Percentiles rank a stretch among this genome's conserved stretches.
phyloP scores from a whole-genome alignment of 2,113 vertebrate species.

The Pluvialis apricaria region DNA sequence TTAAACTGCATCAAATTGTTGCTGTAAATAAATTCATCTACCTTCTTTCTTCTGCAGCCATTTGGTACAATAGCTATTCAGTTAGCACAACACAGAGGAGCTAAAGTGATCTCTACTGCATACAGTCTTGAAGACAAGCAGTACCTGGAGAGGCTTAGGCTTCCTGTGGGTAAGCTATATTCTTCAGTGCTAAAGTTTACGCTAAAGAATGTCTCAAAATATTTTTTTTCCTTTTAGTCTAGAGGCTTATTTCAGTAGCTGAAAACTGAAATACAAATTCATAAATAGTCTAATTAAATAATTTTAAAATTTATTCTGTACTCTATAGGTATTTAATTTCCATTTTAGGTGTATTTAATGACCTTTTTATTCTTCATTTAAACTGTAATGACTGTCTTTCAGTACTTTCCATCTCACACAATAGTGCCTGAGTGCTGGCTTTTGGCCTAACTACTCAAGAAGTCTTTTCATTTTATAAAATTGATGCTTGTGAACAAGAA shows the following conservation, averaged over 20 bases:
- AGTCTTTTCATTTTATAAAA: background rate
- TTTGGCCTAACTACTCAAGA: background rate
- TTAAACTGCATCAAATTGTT: background rate
- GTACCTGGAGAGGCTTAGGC: constrained; percentile 84
- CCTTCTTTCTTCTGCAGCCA: constrained; percentile 67
- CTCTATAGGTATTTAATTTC: background rate
- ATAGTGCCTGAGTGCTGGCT: background rate
- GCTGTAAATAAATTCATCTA: background rate
- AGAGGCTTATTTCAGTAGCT: background rate
- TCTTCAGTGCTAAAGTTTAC: background rate
- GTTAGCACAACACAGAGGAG: constrained; percentile 88
- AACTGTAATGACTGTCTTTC: background rate
- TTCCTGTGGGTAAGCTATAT: constrained; percentile 78
- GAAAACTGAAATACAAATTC: background rate
- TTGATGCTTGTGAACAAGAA: background rate
- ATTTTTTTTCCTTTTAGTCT: background rate
- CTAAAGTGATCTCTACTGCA: constrained; percentile 88
- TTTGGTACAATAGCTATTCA: constrained; percentile 90
- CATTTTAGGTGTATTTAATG: background rate
- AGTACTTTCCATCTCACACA: background rate
- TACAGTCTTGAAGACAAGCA: constrained; percentile 81
- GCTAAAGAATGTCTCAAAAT: background rate
- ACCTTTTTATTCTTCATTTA: background rate
- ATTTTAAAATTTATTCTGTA: background rate
- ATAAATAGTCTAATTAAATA: background rate